Conservation (phyloP, 2,797 vertebrate species). For the Gymnocypris eckloni region DNA sequence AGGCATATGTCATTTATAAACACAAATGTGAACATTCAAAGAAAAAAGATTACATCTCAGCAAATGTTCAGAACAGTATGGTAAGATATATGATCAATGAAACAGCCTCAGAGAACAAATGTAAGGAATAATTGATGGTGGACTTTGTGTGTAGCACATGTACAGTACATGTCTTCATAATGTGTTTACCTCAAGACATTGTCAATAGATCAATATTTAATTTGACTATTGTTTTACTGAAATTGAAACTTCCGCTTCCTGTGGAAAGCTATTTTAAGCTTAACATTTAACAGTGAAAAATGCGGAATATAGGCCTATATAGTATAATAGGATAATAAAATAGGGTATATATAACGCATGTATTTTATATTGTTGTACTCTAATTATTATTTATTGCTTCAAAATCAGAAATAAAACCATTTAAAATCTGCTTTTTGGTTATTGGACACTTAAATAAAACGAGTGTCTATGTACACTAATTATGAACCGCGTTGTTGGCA, state of each 20-base stretch:
- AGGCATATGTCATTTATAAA: background rate
- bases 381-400: background rate
- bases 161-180: background rate
- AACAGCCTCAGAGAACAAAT: conserved; percentile 3
- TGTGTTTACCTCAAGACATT: background rate
- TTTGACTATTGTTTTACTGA: background rate
- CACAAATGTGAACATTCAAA: conserved; percentile 12
- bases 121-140: background rate
- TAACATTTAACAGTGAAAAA: background rate
- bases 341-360: background rate
- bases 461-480: too few relatives aligned
- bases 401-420: background rate
- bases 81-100: background rate
- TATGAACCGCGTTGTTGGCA: too few relatives aligned
- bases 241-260: background rate
- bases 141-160: background rate
- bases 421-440: background rate
- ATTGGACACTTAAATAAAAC: background rate
- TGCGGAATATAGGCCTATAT: background rate
- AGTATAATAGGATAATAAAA: background rate
- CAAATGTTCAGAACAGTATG: background rate
- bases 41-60: background rate
- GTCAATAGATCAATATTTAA: background rate
- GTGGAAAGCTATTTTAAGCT: background rate
- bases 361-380: background rate